Conservation (phyloP, 2,888 invertebrate genomes). For the Ischnura elegans region DNA sequence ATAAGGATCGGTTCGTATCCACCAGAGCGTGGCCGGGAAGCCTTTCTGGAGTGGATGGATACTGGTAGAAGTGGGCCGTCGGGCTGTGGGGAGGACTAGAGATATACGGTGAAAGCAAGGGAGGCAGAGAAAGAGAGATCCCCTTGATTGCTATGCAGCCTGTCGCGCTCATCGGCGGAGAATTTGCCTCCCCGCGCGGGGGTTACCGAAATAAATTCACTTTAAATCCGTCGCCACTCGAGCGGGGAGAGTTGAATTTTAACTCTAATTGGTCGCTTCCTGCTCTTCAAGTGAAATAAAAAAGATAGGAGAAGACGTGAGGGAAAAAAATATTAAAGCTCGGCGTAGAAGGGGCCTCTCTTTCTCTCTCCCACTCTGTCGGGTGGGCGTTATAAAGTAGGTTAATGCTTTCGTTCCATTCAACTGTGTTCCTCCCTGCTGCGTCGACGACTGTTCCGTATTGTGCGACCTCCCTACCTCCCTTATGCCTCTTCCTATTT, state of each 20-base stretch:
- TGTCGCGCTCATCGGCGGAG: not conserved
- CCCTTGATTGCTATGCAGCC: constrained; percentile 47
- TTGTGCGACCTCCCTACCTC: not conserved
- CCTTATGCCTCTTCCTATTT: no score
- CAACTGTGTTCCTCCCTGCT: not conserved
- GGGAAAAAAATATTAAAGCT: not conserved
- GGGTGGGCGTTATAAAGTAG: not conserved
- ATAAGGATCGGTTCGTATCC: not conserved
- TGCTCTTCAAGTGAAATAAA: not conserved
- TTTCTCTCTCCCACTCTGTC: not conserved
- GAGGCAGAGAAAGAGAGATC: not conserved
- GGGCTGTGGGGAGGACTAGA: no score
- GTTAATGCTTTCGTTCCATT: constrained; percentile 25
- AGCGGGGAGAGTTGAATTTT: constrained; percentile 47
- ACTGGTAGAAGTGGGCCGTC: no score
- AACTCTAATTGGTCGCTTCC: constrained; percentile 61
- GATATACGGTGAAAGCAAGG: no score
- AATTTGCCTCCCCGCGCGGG: constrained; percentile 55
- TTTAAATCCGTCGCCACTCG: constrained; percentile 40
- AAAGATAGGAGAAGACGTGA: not conserved
- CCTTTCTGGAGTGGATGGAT: no score
- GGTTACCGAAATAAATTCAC: constrained; percentile 49
- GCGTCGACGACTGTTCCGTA: not conserved
- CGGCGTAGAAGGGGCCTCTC: not conserved
- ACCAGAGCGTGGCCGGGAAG: not conserved